Evolutionary conservation across 1,140 invertebrate species (phyloP), one percentile per base, ranked within the genome.

Genomic region (Drosophila busckii): DNA sequence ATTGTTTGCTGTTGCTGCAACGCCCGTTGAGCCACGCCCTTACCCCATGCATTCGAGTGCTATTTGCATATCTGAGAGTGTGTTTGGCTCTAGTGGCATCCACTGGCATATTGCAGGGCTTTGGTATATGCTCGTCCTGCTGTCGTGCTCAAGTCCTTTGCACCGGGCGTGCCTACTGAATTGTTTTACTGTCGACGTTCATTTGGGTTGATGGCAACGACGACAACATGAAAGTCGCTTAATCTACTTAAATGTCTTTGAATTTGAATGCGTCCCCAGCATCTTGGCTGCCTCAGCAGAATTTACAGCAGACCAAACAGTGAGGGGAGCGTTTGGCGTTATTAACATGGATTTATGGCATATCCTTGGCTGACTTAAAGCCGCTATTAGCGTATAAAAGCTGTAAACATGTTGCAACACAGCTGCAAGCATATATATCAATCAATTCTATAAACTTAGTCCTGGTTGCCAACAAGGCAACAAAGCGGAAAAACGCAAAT

Each of bases 231-330:
- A 70, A 70, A 84, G 76, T 84, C 78, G 66, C 67, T 83, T 83
- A 83, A 83, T 83, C 76, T 68, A 78, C 78, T 83, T 83, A 84
- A 83, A 83, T 83, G 70, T 68, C 76, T 83, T 83, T 83, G 78
- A 70, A 61, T 71, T 71, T 68, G 12, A 45, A 46, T 48, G n/a
- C 67, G 25, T 50, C 29, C 10, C 20, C 6, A 8, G 13, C 6
- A n/a, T 29, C 8, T 40, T 42, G 54, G 3, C 32, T 2, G 45
- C 44, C 54, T 40, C 22, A 56, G 44, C 50, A 52, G 17, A 10
- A 71, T 52, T 29, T 26, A 8, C 22, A 20, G 41, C 35, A 29
- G 12, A 12, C 26, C 31, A 9, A 22, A 44, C 46, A 50, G 23
- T 31, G 42, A n/a, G 28, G 10, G 32, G n/a, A 25, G 34, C 23